Evolutionary conservation across 2,113 vertebrate species (phyloP).

Genomic region (Uropsilus gracilis): DNA sequence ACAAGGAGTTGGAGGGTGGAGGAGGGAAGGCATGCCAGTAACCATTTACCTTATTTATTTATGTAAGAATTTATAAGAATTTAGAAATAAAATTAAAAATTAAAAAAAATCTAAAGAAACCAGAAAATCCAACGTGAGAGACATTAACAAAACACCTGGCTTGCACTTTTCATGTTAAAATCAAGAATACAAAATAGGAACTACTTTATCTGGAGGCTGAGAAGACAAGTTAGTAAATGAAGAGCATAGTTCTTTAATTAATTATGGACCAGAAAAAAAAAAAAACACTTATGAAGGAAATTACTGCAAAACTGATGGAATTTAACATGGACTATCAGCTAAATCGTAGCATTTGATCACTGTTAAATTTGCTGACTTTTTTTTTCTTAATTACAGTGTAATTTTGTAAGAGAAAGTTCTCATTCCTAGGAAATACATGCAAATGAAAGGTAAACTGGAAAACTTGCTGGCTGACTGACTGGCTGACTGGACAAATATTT

Average conservation of each 20-base stretch:
- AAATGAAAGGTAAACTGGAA: background rate
- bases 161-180: background rate
- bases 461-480: background rate
- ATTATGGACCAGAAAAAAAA: background rate
- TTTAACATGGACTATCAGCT: background rate
- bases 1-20: too few species aligned
- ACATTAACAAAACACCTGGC: background rate
- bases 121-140: background rate
- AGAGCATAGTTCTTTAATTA: background rate
- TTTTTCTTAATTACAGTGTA: background rate
- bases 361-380: background rate
- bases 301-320: background rate
- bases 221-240: background rate
- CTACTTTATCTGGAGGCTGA: background rate
- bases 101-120: background rate
- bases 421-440: background rate
- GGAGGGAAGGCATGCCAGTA: too few species aligned
- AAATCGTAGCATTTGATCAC: background rate
- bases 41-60: too few species aligned
- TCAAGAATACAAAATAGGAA: background rate
- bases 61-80: too few species aligned
- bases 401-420: background rate
- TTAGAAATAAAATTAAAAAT: too few species aligned
- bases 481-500: background rate
- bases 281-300: background rate